Percentiles rank a stretch among this genome's conserved stretches.
These are phyloP conservation scores for Aurelia aurita complex sp. Pacific DNA, from an alignment of 30 jellyfish, hydroid and myxozoan species.

Conservation along the genomic window DNA sequence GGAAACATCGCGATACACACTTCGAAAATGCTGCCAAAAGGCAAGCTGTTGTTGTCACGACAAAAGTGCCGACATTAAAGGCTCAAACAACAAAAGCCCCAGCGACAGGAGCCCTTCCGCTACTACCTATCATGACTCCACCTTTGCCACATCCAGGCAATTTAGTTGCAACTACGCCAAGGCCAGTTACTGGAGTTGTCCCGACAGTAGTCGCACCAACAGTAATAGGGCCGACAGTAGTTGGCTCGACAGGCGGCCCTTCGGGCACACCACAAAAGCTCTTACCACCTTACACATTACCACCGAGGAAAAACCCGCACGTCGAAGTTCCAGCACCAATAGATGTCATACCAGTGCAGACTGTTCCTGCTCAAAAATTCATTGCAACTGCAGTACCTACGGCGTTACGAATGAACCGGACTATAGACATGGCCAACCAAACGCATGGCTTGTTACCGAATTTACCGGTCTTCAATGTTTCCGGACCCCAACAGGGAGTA, in stretches of 20 bases:
- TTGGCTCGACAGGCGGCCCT: no score
- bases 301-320: conserved; percentile 20
- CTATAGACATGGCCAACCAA: not conserved
- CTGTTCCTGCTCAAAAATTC: conserved; percentile 50
- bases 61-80: not conserved
- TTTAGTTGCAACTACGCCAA: no score
- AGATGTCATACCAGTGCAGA: conserved; percentile 61
- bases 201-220: no score
- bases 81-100: not conserved
- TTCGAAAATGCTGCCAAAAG: not conserved
- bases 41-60: not conserved
- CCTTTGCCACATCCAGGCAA: not conserved
- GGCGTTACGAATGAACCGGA: not conserved
- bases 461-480: conserved; percentile 51
- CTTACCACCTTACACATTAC: no score
- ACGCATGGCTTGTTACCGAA: conserved; percentile 36
- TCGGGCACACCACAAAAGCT: no score
- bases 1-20: no score
- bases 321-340: conserved; percentile 40
- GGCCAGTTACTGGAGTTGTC: no score
- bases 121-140: not conserved
- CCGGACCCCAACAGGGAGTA: conserved; percentile 5
- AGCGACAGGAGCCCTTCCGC: not conserved
- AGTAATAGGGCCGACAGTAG: no score
- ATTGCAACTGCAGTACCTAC: conserved; percentile 6